A percentile compares a stretch with the other conserved stretches of the same genome.
phyloP scores from a whole-genome alignment of 2,888 invertebrate genomes.

The Ochropacha duplaris region DNA sequence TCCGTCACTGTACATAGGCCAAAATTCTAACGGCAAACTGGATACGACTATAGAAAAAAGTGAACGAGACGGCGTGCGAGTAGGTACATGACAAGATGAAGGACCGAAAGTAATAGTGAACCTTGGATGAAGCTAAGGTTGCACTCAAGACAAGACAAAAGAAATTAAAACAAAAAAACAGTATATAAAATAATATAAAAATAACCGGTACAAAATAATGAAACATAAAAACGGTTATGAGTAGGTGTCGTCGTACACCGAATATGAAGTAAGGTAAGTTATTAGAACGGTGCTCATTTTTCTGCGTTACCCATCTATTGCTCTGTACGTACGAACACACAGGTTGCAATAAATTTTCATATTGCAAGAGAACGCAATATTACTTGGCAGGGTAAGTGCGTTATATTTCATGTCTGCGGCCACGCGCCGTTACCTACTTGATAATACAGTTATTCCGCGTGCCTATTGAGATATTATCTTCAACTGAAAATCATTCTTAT shows the following conservation, averaged over 20 bases:
- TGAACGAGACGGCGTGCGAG: no score
- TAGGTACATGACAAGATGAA: no score
- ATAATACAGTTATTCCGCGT: constrained; percentile 62
- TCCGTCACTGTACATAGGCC: no score
- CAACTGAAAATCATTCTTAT: constrained; percentile 26
- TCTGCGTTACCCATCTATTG: constrained; percentile 62
- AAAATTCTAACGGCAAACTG: no score
- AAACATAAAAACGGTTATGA: neutral
- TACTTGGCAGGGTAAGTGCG: constrained; percentile 72
- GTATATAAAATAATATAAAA: no score
- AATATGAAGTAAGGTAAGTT: constrained; percentile 17
- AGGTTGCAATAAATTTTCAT: constrained; percentile 80
- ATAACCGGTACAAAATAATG: neutral
- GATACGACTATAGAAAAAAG: no score
- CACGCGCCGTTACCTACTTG: constrained; percentile 59
- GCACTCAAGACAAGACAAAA: no score
- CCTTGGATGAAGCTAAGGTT: no score
- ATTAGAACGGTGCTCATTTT: constrained; percentile 53
- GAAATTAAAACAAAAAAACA: no score
- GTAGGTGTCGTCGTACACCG: constrained; percentile 14
- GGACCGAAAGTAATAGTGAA: no score
- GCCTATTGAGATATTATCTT: constrained; percentile 53
- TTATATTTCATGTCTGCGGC: constrained; percentile 74
- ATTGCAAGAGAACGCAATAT: constrained; percentile 79
- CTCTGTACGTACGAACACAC: constrained; percentile 47